Percentiles rank a stretch among this genome's conserved stretches.
These are phyloP conservation scores for Enteromius fasciolatus DNA, from an alignment of 2,797 vertebrate species.

Conservation along the genomic window DNA sequence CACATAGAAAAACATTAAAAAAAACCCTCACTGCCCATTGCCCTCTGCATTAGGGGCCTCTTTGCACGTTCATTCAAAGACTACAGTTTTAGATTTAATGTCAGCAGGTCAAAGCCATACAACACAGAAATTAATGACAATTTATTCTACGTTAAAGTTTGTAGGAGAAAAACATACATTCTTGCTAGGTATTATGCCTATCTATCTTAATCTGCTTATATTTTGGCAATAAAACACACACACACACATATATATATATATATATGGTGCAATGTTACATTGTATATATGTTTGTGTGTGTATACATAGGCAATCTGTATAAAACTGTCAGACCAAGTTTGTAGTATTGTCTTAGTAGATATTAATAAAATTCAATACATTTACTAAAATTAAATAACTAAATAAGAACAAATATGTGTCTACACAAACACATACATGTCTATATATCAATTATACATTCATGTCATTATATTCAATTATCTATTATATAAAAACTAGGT, in stretches of 20 bases:
- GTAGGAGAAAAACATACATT: not conserved
- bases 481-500: not conserved
- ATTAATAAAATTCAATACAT: no score
- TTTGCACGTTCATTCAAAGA: not conserved
- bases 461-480: not conserved
- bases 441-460: not conserved
- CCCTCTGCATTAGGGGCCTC: slow-evolving; percentile 55
- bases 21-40: slow-evolving; percentile 1
- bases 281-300: not conserved
- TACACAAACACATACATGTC: not conserved
- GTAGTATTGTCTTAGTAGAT: not conserved
- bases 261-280: not conserved
- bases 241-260: not conserved
- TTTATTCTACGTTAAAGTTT: not conserved
- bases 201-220: not conserved
- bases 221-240: not conserved
- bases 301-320: not conserved
- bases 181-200: no score
- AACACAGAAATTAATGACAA: not conserved
- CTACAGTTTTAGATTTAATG: not conserved
- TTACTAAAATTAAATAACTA: not conserved
- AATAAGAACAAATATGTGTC: not conserved
- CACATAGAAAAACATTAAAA: slow-evolving; percentile 39
- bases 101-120: slow-evolving; percentile 15
- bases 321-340: not conserved